Evolutionary conservation across 2,888 invertebrate species (phyloP), one percentile per base, ranked within the genome.

Genomic region (Lasioglossum calceatum): DNA sequence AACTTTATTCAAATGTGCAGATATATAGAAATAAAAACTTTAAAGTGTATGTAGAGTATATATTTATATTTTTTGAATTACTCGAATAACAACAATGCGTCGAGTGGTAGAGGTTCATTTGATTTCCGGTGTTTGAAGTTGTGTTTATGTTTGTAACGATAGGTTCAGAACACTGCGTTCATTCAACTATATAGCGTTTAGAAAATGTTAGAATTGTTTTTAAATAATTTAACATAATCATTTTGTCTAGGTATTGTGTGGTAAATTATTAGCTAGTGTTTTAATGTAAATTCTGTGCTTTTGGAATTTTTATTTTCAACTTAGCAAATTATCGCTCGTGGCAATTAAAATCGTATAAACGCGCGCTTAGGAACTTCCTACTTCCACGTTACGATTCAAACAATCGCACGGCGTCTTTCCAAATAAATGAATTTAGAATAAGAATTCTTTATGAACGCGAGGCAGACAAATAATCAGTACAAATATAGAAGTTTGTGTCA

Each of bases 151-250:
- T 61, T 27, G 1, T 27, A 27, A n/a, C 27, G 27, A 14, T 14
- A 27, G n/a, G 61, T 61, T 14, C 1, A 27, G 5, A 27, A 61
- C 36, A 36, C 36, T 36, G 36, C 36, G 61, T 61, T 14, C 1
- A 27, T n/a, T n/a, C n/a, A n/a, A n/a, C n/a, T n/a, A n/a, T n/a
- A 32, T 1, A 32, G 32, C 32, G 32, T 32, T 14, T 0, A 27
- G 2, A 27, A 61, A 27, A n/a, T 2, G 4, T 58, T 23, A 10
- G n/a, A 4, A 7, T 39, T 39, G 7, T 39, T 39, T 39, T 73
- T 36, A 36, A 81, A 74, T 79, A 79, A 79, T 77, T 87, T 84
- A 42, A 32, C 77, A 67, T 44, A 50, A 81, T 81, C 74, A 84
- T 84, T 84, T 81, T 83, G 47, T 50, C 2, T 14, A 23, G 32